These are phyloP conservation scores for Chelonoidis abingdonii DNA, from an alignment of 2,113 vertebrate species.

Conservation along the genomic window DNA sequence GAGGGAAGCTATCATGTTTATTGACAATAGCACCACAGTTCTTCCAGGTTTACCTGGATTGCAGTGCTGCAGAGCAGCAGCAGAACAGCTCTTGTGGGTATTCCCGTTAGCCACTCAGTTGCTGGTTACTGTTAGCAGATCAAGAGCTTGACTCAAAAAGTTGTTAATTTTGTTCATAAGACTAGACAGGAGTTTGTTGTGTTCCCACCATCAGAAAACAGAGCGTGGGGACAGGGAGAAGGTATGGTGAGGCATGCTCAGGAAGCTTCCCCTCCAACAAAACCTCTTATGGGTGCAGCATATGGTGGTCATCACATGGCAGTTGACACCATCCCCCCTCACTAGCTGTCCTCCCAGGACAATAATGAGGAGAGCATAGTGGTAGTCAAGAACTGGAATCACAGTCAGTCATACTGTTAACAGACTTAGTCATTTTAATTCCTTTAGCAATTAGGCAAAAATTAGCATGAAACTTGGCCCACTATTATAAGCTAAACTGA, in stretches of 20 bases:
- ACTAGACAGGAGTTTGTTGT: background rate
- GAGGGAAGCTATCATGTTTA: background rate
- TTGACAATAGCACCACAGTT: no score
- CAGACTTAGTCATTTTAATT: background rate
- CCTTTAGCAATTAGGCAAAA: background rate
- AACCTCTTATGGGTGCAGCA: no score
- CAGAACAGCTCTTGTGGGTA: background rate
- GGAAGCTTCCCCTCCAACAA: no score
- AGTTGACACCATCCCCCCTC: background rate
- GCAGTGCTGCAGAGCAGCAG: background rate
- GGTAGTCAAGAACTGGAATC: background rate
- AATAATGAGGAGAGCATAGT: background rate
- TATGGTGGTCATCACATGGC: background rate
- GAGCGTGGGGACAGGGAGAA: no score
- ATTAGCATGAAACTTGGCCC: background rate
- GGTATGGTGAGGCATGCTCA: no score
- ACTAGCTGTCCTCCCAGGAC: background rate
- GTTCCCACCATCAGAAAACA: background rate
- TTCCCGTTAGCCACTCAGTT: no score
- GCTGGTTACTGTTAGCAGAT: background rate
- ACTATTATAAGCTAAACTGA: background rate
- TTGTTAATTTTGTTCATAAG: background rate
- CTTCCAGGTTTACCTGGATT: background rate
- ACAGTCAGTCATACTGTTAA: background rate
- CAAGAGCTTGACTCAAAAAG: background rate